Conservation (phyloP, 2,797 vertebrate genomes). For the Xiphorhynchus erythropygius region DNA sequence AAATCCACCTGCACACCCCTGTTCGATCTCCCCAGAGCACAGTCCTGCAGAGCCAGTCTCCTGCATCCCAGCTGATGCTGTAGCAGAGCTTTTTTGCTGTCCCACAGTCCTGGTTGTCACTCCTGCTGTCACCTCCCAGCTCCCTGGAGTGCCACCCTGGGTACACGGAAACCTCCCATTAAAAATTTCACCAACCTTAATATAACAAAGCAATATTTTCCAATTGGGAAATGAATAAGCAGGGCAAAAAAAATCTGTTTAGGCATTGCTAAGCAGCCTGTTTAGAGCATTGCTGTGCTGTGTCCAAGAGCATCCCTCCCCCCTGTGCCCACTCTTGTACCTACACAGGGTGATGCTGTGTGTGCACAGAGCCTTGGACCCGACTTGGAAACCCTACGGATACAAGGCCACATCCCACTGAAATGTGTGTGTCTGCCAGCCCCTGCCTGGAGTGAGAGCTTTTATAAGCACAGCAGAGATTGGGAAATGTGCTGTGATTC, state of each 20-base stretch:
- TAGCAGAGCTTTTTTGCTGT: neutral
- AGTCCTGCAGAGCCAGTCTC: neutral
- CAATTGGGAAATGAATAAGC: neutral
- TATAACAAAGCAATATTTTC: neutral
- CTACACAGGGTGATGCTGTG: fast-evolving
- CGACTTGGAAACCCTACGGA: fast-evolving
- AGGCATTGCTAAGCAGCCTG: neutral
- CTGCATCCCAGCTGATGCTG: fast-evolving
- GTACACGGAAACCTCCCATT: neutral
- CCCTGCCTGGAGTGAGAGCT: neutral
- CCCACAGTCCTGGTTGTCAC: neutral
- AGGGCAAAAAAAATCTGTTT: neutral
- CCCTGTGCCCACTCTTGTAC: neutral
- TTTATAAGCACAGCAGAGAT: neutral
- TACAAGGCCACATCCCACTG: neutral
- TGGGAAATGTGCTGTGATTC: neutral
- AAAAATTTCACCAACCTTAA: neutral
- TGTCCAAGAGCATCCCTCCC: too few species aligned
- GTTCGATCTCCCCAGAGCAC: neutral
- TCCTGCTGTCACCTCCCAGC: neutral
- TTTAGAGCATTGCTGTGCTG: fast-evolving
- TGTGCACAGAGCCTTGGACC: fast-evolving
- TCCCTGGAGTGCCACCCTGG: neutral
- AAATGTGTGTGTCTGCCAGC: neutral
- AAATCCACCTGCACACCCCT: neutral